Evolutionary conservation across 1,140 invertebrate species (phyloP), one percentile per base, ranked within the genome.

Genomic region (Penaeus vannamei): DNA sequence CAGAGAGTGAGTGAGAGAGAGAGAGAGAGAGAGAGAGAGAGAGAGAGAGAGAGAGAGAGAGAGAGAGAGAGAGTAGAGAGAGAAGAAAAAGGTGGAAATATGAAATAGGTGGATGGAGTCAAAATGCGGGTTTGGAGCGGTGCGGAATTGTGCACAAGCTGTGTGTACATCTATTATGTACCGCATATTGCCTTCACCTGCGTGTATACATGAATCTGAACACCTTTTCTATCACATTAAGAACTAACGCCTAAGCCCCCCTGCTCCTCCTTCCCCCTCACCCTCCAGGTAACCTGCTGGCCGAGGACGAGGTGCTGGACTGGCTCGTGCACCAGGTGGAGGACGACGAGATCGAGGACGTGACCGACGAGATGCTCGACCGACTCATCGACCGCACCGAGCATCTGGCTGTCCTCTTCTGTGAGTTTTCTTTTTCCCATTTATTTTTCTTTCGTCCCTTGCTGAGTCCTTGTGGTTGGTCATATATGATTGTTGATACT

Each of bases 331-430:
- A 95, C 83, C 97, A 98, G 93, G 93, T 97, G 87, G 96, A 97
- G 93, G 97, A 96, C 91, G 97, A 98, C 93, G 97, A 98, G 94
- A 98, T 98, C 92, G 97, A 98, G 94, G 97, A 98, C 94, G 96
- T 98, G 60, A 98, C 97, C 62, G 97, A 98, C 93, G 97, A 98
- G 94, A 98, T 98, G 96, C 94, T 98, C 81, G 97, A 98, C 92
- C 95, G 96, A 92, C 94, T 98, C 83, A 96, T 98, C 84, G 97
- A 97, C 92, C 96, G 97, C 92, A 96, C 96, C 82, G 97, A 97
- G 93, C 97, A 96, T 90, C 94, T 98, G 90, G 97, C 97, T 85
- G 97, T 98, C 87, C 94, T 98, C 66, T 98, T 98, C 93, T 98
- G 97, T 98, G 95, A 95, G 96, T 12, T 53, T 53, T 53, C 12